A percentile compares a stretch with the other conserved stretches of the same genome.
Evolutionary conservation across 2,797 vertebrate genomes (phyloP).

Genomic region (Dendrocincla tyrannina): DNA sequence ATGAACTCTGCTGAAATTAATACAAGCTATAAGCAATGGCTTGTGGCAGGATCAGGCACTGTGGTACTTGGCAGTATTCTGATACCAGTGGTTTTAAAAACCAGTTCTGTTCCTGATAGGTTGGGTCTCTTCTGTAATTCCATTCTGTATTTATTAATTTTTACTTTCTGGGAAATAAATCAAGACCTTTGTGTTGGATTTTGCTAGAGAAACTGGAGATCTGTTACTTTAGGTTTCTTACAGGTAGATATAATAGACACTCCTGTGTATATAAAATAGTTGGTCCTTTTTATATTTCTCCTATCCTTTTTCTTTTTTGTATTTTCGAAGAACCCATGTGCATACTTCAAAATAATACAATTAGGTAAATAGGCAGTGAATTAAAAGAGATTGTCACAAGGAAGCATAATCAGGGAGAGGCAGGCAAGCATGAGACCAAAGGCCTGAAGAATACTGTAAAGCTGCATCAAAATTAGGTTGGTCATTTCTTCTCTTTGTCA

Average conservation of each 20-base stretch:
- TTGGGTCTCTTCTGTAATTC: not conserved
- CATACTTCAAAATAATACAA: not conserved
- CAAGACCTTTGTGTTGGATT: not conserved
- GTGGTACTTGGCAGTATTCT: not conserved
- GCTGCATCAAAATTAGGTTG: not conserved
- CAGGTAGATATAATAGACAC: not conserved
- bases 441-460: not conserved
- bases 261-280: not conserved
- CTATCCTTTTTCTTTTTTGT: not conserved
- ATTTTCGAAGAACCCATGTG: not conserved
- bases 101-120: not conserved
- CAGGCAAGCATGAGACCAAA: not conserved
- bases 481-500: not conserved
- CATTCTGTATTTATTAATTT: not conserved
- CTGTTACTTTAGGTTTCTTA: not conserved
- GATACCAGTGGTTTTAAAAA: not conserved
- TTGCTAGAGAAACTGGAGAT: not conserved
- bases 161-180: not conserved
- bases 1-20: conserved; percentile 49
- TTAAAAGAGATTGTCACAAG: not conserved
- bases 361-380: not conserved
- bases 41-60: conserved; percentile 31
- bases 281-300: not conserved
- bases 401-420: not conserved
- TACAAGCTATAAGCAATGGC: not conserved